Evolutionary conservation across 2,888 invertebrate species (phyloP).

Genomic region (Leptopterna dolabrata): DNA sequence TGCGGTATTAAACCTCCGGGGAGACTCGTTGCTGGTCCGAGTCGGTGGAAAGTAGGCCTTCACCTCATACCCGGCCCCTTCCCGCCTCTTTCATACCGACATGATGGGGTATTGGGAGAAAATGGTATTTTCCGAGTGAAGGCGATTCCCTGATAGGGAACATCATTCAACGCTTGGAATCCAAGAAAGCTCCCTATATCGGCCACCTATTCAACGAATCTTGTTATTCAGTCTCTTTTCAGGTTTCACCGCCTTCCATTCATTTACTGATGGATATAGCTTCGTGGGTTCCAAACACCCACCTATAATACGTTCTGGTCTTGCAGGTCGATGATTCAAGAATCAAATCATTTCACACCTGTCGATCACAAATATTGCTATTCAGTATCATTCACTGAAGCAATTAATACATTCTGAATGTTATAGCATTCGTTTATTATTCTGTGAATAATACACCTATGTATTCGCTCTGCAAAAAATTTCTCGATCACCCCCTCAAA

Average conservation of each 20-base stretch:
- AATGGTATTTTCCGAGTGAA: constrained; percentile 5
- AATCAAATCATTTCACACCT: too few relatives aligned
- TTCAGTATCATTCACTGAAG: not conserved
- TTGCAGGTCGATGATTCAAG: too few relatives aligned
- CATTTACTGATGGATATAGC: not conserved
- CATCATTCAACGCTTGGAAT: not conserved
- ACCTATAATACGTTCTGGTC: too few relatives aligned
- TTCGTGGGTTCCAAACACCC: not conserved
- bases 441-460: too few relatives aligned
- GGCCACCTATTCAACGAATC: not conserved
- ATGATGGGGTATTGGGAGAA: not conserved
- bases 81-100: not conserved
- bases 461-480: too few relatives aligned
- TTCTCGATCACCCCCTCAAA: too few relatives aligned
- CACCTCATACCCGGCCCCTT: not conserved
- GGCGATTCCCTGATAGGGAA: constrained; percentile 4
- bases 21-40: not conserved
- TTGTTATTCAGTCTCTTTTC: not conserved
- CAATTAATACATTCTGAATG: too few relatives aligned
- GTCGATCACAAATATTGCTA: not conserved
- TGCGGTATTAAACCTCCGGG: constrained; percentile 35
- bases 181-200: not conserved
- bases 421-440: too few relatives aligned
- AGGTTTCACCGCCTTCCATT: not conserved
- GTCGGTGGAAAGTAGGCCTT: constrained; percentile 37